phyloP scores from a whole-genome alignment of 2,888 invertebrate genomes.

The Augiades crinisus region DNA sequence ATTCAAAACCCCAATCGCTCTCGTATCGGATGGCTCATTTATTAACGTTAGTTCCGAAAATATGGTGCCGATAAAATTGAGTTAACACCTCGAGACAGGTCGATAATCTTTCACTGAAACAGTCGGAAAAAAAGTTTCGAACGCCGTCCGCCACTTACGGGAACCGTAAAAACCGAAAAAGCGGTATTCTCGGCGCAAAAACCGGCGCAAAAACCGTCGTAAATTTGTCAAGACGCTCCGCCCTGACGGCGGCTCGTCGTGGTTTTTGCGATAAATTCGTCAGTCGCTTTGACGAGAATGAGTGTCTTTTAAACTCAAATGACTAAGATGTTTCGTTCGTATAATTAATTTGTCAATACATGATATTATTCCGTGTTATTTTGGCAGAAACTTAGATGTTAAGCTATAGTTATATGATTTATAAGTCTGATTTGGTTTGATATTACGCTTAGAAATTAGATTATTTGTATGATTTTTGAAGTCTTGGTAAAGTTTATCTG shows the following conservation, averaged over 20 bases:
- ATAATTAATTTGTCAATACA: too few species aligned
- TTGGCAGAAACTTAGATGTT: too few species aligned
- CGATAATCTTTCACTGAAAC: conserved; percentile 46
- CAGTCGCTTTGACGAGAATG: conserved; percentile 16
- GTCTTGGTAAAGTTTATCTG: too few species aligned
- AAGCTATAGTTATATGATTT: too few species aligned
- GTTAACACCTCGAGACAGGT: conserved; percentile 52
- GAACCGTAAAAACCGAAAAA: conserved; percentile 38
- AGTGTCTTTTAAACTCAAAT: neutral
- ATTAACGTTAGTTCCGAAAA: conserved; percentile 24
- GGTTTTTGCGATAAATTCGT: conserved; percentile 22
- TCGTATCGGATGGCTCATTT: conserved; percentile 23
- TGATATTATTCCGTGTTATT: too few species aligned
- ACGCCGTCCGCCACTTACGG: conserved; percentile 47
- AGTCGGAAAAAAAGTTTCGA: conserved; percentile 38
- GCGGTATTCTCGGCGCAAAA: conserved; percentile 34
- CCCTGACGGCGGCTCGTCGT: conserved; percentile 16
- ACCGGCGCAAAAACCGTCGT: conserved; percentile 37
- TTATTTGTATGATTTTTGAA: too few species aligned
- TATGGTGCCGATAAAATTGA: conserved; percentile 44
- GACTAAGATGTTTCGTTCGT: too few species aligned
- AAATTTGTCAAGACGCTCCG: conserved; percentile 41
- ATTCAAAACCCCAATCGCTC: conserved; percentile 6
- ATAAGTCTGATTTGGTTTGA: too few species aligned
- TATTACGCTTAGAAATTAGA: too few species aligned